Percentiles rank a stretch among this genome's conserved stretches.
Conservation (phyloP, 2,113 vertebrate species). For the Solea solea region DNA sequence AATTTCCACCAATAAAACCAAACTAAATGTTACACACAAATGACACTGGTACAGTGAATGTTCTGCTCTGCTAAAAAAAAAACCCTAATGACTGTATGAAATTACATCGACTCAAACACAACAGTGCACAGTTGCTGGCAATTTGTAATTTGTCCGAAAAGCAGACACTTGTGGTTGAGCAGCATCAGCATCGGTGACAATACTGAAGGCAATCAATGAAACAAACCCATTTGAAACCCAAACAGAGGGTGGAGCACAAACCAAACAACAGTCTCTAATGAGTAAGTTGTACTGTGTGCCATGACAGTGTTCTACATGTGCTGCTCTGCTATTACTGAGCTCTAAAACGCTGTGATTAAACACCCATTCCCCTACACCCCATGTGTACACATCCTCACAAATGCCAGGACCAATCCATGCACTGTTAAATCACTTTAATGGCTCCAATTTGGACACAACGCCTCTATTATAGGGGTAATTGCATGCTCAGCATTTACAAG, state of each 20-base stretch:
- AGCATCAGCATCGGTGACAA: slow-evolving; percentile 1
- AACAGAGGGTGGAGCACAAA: slow-evolving; percentile 25
- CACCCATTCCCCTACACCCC: slow-evolving; percentile 79
- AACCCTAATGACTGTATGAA: no score
- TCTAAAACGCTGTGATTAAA: slow-evolving; percentile 84
- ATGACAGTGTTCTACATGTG: slow-evolving; percentile 67
- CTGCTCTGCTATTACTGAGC: slow-evolving; percentile 76
- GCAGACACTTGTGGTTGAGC: background rate
- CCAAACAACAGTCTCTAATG: slow-evolving; percentile 66
- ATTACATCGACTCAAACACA: no score
- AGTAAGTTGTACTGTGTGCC: slow-evolving; percentile 66
- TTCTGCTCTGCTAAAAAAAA: background rate
- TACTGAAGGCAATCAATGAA: slow-evolving; percentile 36
- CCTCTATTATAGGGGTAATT: slow-evolving; percentile 86
- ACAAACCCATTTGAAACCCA: slow-evolving; percentile 23
- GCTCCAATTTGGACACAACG: slow-evolving; percentile 87
- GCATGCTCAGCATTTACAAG: slow-evolving; percentile 87
- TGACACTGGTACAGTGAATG: background rate
- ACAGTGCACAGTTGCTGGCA: no score
- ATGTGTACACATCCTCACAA: slow-evolving; percentile 85
- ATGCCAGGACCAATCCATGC: slow-evolving; percentile 85
- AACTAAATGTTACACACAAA: no score
- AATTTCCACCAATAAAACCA: no score
- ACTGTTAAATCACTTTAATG: slow-evolving; percentile 88
- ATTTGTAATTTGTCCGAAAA: background rate